Base-by-base conservation (phyloP, 1,140 invertebrate species). In the Diuraphis noxia region DNA sequence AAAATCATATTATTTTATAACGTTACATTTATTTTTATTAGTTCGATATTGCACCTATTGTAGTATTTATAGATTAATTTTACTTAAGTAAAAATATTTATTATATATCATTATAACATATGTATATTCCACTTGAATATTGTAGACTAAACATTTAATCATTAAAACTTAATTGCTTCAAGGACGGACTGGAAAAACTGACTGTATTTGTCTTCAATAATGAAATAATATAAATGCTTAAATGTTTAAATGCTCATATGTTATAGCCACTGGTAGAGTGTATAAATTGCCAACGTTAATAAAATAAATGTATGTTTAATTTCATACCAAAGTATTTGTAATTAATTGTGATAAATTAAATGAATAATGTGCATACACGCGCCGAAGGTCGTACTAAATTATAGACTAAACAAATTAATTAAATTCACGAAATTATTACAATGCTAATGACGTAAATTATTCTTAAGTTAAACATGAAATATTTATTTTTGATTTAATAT, bases 271-370 rank as follows among this genome's bases (percentile, higher is more conserved):
- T 86, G 46, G 40, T 82, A 82, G 40, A 41, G 25, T n/a, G 21
- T 17, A 52, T 23, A 49, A 25, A 86, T 46, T n/a, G 23, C 30
- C 7, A 13, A 52, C 85, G 46, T 86, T 38, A 49, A 72, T 72
- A 52, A 86, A 38, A 13, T 25, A 49, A 86, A 36, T 49, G 34
- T 49, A 49, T 49, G 38, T 41, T 41, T 41, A 36, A 49, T 46
- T 86, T 34, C 19, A n/a, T 49, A 86, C 84, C 8, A 34, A 36
- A 49, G n/a, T 21, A 49, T 86, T 43, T 84, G 30, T 84, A 43
- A 84, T 84, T 84, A 84, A 84, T n/a, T n/a, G 82, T 84, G 82
- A 86, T 86, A 49, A 86, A 72, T 72, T n/a, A n/a, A 72, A 86
- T 52, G 46, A 52, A 38, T 49, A 52, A 86, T 52, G 82, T 13